Conservation (phyloP, 2,113 vertebrate genomes). For the Fulmarus glacialis region DNA sequence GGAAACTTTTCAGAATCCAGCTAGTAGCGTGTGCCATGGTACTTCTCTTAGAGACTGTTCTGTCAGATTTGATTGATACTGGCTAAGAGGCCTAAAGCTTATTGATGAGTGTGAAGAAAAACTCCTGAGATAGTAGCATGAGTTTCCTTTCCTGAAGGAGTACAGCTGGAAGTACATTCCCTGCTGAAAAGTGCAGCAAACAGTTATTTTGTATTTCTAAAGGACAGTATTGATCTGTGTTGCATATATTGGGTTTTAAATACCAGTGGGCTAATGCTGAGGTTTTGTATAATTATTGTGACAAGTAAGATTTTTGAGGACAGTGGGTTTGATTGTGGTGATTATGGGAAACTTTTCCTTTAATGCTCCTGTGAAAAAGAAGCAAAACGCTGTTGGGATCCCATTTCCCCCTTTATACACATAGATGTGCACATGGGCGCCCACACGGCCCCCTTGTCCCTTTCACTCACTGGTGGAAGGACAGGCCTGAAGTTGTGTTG, state of each 20-base stretch:
- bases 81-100: not conserved
- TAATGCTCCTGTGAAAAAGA: not conserved
- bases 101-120: not conserved
- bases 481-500: not conserved
- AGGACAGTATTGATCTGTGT: not conserved
- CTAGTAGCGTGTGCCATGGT: not conserved
- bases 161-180: not conserved
- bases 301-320: not conserved
- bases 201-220: not conserved
- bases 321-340: not conserved
- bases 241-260: not conserved
- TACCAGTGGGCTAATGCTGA: not conserved
- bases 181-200: not conserved
- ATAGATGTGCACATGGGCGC: accelerated
- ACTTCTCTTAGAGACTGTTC: not conserved
- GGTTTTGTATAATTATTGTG: not conserved
- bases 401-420: not conserved
- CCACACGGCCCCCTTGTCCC: accelerated
- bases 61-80: not conserved
- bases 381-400: not conserved
- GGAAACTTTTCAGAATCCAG: not conserved
- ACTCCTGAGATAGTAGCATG: not conserved
- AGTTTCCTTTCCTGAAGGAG: not conserved
- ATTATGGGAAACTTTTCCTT: not conserved
- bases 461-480: not conserved